Conservation (phyloP, 2,888 invertebrate species). For the Hedya salicella region DNA sequence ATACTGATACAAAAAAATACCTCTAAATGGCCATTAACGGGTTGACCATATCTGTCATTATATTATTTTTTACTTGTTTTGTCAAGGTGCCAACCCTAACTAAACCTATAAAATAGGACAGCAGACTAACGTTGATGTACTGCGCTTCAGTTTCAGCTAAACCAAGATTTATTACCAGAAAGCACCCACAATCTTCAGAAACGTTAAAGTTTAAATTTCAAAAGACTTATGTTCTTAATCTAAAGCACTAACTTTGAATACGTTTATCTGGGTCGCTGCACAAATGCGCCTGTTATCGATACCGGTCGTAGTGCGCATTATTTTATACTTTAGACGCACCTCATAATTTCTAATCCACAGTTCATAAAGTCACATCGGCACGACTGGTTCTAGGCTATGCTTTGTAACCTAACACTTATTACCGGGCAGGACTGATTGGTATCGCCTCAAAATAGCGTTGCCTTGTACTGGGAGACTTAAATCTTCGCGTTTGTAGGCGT, state of each 20-base stretch:
- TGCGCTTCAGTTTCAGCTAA: conserved; percentile 71
- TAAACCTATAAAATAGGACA: conserved; percentile 10
- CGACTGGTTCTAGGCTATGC: conserved; percentile 55
- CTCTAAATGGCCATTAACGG: too few relatives aligned
- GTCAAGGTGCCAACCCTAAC: conserved; percentile 1
- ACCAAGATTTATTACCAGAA: conserved; percentile 62
- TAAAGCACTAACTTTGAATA: conserved; percentile 19
- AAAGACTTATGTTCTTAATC: conserved; percentile 25
- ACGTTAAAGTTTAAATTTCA: conserved; percentile 5
- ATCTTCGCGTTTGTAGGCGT: conserved; percentile 55
- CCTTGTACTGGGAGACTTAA: conserved; percentile 52
- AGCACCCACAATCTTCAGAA: conserved; percentile 30
- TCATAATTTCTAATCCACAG: conserved; percentile 61
- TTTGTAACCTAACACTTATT: conserved; percentile 68
- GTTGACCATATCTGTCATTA: too few relatives aligned
- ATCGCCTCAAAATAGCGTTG: conserved; percentile 57
- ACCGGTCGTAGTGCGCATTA: conserved; percentile 52
- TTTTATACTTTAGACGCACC: conserved; percentile 56
- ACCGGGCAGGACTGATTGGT: conserved; percentile 59
- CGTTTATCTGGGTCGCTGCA: conserved; percentile 34
- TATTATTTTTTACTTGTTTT: neutral
- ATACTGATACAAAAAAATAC: too few relatives aligned
- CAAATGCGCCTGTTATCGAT: conserved; percentile 42
- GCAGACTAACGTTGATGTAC: conserved; percentile 62
- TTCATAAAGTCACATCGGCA: conserved; percentile 63